Conservation (phyloP, 2,113 vertebrate genomes). For the Microcebus lehilahytsara region DNA sequence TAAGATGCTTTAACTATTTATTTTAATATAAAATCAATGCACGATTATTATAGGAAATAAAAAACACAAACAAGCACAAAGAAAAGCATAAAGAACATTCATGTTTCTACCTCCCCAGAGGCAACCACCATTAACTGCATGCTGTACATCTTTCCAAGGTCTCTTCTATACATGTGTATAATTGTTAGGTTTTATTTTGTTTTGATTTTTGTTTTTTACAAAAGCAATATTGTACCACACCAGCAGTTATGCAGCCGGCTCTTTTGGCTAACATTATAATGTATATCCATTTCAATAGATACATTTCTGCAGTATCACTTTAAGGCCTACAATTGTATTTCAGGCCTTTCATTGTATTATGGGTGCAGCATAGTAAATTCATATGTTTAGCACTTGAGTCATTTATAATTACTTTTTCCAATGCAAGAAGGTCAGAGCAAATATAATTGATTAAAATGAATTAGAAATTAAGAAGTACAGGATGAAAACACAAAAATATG, state of each 20-base stretch:
- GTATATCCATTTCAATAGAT: conserved; percentile 54
- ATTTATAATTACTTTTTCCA: conserved; percentile 5
- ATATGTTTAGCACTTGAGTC: not conserved
- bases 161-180: not conserved
- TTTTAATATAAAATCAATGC: conserved; percentile 61
- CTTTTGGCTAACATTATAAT: conserved; percentile 24
- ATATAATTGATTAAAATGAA: conserved; percentile 31
- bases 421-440: conserved; percentile 25
- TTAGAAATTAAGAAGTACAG: conserved; percentile 37
- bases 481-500: not conserved
- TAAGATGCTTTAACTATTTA: conserved; percentile 32
- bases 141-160: not conserved
- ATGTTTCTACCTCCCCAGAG: not conserved
- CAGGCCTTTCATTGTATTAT: not conserved
- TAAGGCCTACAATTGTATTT: not conserved
- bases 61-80: conserved; percentile 51
- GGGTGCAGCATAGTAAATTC: not conserved
- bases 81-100: not conserved
- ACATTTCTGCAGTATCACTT: not conserved
- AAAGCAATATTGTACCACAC: conserved; percentile 1
- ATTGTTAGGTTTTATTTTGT: conserved; percentile 31
- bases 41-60: conserved; percentile 61
- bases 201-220: conserved; percentile 17
- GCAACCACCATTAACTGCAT: not conserved
- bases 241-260: not conserved